These are phyloP conservation scores for Clepsis dumicolana DNA, from an alignment of 2,888 invertebrate genomes.

Conservation along the genomic window DNA sequence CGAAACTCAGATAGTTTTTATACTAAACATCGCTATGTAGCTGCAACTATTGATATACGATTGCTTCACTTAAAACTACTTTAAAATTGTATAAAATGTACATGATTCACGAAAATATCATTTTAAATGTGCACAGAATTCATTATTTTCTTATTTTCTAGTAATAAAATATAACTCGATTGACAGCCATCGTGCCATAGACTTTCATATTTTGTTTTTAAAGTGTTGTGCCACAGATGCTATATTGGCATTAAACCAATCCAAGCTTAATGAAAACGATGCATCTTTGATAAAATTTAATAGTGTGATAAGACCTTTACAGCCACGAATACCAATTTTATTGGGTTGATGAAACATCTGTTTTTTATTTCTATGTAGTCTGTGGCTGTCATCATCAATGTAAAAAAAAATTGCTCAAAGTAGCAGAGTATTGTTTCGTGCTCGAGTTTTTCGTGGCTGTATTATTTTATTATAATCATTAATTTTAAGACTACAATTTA, in stretches of 20 bases:
- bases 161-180: conserved; percentile 77
- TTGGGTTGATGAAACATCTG: conserved; percentile 23
- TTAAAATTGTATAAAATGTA: conserved; percentile 79
- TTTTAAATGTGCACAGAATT: conserved; percentile 74
- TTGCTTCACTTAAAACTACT: conserved; percentile 76
- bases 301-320: background rate
- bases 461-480: conserved; percentile 60
- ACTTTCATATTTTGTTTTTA: conserved; percentile 49
- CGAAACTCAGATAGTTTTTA: conserved; percentile 76
- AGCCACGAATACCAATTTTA: background rate
- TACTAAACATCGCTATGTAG: conserved; percentile 73
- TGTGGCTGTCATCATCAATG: conserved; percentile 36
- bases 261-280: background rate
- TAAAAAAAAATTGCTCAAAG: conserved; percentile 31
- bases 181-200: conserved; percentile 83
- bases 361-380: conserved; percentile 25
- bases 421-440: conserved; percentile 61
- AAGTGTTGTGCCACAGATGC: conserved; percentile 24
- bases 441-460: conserved; percentile 63
- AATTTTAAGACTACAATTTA: conserved; percentile 49
- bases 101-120: conserved; percentile 84
- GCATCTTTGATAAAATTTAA: conserved; percentile 1
- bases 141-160: conserved; percentile 74
- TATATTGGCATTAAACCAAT: conserved; percentile 1
- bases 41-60: conserved; percentile 68